These are phyloP conservation scores for Hippopotamus amphibius DNA, from an alignment of 2,113 vertebrate genomes.

Conservation along the genomic window DNA sequence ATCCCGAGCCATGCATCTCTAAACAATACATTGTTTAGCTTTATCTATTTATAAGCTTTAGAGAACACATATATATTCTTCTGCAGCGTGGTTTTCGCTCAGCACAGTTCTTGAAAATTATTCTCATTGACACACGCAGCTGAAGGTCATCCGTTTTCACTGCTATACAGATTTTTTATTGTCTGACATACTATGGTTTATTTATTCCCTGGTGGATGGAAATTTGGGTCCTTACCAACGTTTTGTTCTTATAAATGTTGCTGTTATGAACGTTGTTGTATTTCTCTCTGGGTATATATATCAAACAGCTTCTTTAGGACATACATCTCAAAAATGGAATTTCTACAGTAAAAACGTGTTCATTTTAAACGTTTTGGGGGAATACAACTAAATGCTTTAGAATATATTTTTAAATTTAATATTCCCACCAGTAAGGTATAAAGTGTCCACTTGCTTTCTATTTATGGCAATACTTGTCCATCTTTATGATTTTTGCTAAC, in stretches of 20 bases:
- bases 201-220: background rate
- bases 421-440: background rate
- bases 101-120: background rate
- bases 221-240: background rate
- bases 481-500: background rate
- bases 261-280: background rate
- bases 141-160: slow-evolving; percentile 10
- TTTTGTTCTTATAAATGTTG: background rate
- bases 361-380: background rate
- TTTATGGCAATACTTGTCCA: background rate
- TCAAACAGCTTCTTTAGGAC: background rate
- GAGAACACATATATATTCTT: background rate
- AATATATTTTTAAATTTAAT: background rate
- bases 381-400: background rate
- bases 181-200: background rate
- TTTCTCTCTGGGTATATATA: background rate
- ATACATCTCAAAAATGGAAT: background rate
- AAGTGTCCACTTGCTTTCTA: background rate
- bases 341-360: background rate
- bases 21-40: background rate
- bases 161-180: background rate
- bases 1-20: background rate
- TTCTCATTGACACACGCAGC: background rate
- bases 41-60: slow-evolving; percentile 2
- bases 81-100: background rate